Evolutionary conservation across 2,113 vertebrate species (phyloP).

Genomic region (Quiscalus mexicanus): DNA sequence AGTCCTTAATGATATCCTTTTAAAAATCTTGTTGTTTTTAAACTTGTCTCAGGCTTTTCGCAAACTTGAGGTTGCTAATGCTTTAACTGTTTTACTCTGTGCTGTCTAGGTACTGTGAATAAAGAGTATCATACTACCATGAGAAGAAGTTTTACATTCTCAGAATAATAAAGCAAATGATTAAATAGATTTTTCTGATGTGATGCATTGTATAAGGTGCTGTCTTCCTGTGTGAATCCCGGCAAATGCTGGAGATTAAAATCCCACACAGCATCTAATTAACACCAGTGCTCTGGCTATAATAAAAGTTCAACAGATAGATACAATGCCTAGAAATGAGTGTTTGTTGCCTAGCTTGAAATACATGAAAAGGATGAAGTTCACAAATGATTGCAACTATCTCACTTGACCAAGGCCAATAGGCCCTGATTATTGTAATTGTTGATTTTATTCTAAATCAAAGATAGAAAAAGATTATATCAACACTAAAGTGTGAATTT

Average conservation of each 20-base stretch:
- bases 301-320: conserved; percentile 11
- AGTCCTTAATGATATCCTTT: accelerated
- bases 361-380: not conserved
- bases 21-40: not conserved
- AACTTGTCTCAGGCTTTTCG: not conserved
- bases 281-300: not conserved
- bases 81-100: not conserved
- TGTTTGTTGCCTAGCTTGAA: conserved; percentile 1
- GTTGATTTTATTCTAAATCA: not conserved
- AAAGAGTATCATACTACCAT: not conserved
- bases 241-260: conserved; percentile 43
- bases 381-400: not conserved
- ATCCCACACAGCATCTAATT: conserved; percentile 30
- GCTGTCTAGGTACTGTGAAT: not conserved
- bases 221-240: not conserved
- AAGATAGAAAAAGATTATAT: not conserved
- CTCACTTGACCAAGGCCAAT: not conserved
- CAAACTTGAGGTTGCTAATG: not conserved
- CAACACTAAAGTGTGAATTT: not conserved
- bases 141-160: not conserved
- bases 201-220: conserved; percentile 7
- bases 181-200: conserved; percentile 40
- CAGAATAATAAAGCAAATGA: conserved; percentile 5
- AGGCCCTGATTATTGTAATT: not conserved
- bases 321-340: not conserved